These are phyloP conservation scores for Amphiduros pacificus DNA, from an alignment of 2,888 invertebrate genomes.

Conservation along the genomic window DNA sequence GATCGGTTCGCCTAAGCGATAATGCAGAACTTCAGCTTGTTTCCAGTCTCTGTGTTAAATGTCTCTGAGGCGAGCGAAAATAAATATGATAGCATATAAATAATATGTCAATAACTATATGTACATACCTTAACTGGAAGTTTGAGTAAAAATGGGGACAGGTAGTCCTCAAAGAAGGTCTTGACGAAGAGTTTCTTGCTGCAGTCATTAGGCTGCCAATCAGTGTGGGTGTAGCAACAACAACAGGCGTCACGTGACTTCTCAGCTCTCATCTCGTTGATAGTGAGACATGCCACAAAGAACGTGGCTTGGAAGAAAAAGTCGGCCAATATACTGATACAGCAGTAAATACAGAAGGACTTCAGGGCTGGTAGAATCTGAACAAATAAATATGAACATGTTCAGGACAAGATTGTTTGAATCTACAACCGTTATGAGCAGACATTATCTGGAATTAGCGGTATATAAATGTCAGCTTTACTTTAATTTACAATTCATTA, in stretches of 20 bases:
- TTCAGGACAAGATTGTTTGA: no score
- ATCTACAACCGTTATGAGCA: no score
- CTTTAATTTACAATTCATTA: no score
- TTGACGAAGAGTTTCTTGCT: slow-evolving; percentile 67
- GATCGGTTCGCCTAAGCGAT: no score
- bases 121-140: slow-evolving; percentile 67
- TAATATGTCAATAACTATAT: no score
- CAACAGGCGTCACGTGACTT: slow-evolving; percentile 13
- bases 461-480: no score
- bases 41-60: no score
- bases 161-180: slow-evolving; percentile 66
- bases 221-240: slow-evolving; percentile 6
- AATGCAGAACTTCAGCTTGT: no score
- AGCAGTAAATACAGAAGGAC: slow-evolving; percentile 82
- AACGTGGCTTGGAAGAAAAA: slow-evolving; percentile 73
- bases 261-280: slow-evolving; percentile 65
- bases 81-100: no score
- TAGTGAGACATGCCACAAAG: slow-evolving; percentile 75
- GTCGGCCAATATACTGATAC: slow-evolving; percentile 75
- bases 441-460: no score
- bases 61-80: no score
- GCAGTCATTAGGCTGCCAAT: slow-evolving; percentile 63
- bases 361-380: slow-evolving; percentile 78
- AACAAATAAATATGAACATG: slow-evolving; percentile 13
- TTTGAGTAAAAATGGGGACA: slow-evolving; percentile 70